Base-by-base conservation (phyloP, 2,888 invertebrate genomes). In the Pasiphila rectangulata region DNA sequence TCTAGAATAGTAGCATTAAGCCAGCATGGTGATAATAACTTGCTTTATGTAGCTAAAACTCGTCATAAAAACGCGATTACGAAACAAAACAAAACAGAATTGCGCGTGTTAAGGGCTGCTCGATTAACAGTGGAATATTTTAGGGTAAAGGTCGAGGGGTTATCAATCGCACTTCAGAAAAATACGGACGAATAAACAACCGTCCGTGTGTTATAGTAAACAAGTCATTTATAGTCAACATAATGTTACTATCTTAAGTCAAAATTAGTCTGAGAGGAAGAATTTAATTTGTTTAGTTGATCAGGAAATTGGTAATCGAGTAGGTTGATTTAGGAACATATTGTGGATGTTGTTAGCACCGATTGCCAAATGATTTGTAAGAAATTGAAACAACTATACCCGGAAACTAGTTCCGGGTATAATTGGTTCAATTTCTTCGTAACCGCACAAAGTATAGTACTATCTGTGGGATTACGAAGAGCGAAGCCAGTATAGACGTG, bases 121-220 rank as follows among this genome's bases (percentile, higher is more conserved):
- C 20, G 32, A 37, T 43, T 19, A 36, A 32, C 30, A 39, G 32
- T 44, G 57, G 57, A 57, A 54, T 42, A 44, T 52, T 57, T 57
- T 36, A 2, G 20, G 13, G 32, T 20, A 50, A 30, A 48, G 47
- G 49, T 24, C 36, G 46, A 7, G 23, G 29, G 57, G 57, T 54
- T 57, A 57, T 57, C 57, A 25, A 13, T 27, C 13, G 7, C 27
- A 27, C 6, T 3, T 35, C 23, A 38, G 25, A 46, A 41, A 42
- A 40, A 39, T 29, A 37, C 4, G 20, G 4, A 1, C 12, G n/a
- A n/a, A n/a, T n/a, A 32, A 30, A 7, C 10, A 4, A 16, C 13
- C 6, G 29, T 2, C 7, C 21, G 21, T 3, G 15, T 36, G 20
- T 23, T 20, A 37, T 41, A 36, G 24, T 39, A 42, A 40, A 40